Evolutionary conservation across 2,888 invertebrate genomes (phyloP).

Genomic region (Caenorhabditis macrosperma): DNA sequence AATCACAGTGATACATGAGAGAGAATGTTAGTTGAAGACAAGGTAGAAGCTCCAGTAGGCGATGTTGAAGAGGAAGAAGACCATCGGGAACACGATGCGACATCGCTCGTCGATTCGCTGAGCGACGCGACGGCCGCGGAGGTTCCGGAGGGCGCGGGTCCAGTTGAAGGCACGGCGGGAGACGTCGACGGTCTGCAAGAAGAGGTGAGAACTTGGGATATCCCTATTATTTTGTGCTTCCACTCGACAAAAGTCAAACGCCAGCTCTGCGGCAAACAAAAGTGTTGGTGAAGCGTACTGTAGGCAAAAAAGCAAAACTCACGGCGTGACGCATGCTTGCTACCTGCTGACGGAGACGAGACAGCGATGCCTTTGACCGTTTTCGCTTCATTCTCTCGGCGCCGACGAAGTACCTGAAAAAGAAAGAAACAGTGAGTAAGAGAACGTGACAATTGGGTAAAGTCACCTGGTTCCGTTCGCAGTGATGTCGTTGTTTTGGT

Average conservation of each 20-base stretch:
- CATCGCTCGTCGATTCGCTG: slow-evolving; percentile 77
- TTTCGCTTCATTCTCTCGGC: slow-evolving; percentile 67
- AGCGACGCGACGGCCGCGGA: slow-evolving; percentile 76
- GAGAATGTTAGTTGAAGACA: slow-evolving; percentile 65
- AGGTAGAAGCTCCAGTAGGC: slow-evolving; percentile 77
- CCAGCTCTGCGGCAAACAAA: slow-evolving; percentile 15
- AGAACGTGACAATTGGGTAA: not conserved
- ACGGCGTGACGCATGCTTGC: slow-evolving; percentile 68
- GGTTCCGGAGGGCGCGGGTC: slow-evolving; percentile 73
- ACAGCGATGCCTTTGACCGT: slow-evolving; percentile 65
- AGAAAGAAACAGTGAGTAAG: not conserved
- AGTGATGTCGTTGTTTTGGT: slow-evolving; percentile 62
- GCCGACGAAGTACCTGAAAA: slow-evolving; percentile 63
- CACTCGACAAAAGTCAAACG: slow-evolving; percentile 16
- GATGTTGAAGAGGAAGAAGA: slow-evolving; percentile 78
- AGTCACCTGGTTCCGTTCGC: slow-evolving; percentile 65
- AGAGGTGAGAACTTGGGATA: no score
- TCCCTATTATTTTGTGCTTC: not conserved
- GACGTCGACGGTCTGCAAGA: slow-evolving; percentile 69
- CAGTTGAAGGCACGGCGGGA: slow-evolving; percentile 74
- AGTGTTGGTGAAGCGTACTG: not conserved
- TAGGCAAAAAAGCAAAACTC: slow-evolving; percentile 57
- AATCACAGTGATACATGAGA: slow-evolving; percentile 52
- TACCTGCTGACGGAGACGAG: slow-evolving; percentile 69
- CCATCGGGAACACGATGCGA: slow-evolving; percentile 75